Base-by-base conservation (phyloP, 1,140 invertebrate genomes). In the Stegodyphus dumicola region DNA sequence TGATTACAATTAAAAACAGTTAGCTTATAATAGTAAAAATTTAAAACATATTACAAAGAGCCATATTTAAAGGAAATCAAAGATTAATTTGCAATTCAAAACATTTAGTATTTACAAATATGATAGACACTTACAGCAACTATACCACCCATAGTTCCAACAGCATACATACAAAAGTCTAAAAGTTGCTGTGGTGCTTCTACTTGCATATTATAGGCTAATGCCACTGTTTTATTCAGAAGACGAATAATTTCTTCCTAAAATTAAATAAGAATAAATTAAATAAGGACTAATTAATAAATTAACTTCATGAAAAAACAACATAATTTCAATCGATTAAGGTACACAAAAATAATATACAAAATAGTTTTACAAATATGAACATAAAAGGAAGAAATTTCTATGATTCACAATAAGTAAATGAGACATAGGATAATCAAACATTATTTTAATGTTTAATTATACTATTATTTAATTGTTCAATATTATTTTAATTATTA, bases 81-180 rank as follows among this genome's bases (percentile, higher is more conserved):
- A 15, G 56, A 10, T 9, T 10, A 60, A 60, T 60, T 60, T 60
- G 9, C 9, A 10, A 5, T 9, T 60, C 9, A 60, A 60, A 33
- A 33, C 3, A 33, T 33, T 33, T 3, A 33, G 33, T 33, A 33
- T 33, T 33, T 33, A 1, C 75, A 54, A 69, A 76, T 65, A 11
- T 86, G 33, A 53, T 54, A 10, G 77, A 74, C 33, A 88, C 88
- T 88, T 87, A 89, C 88, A 56, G 87, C 86, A 6, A 89, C 88
- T 65, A 89, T 88, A 48, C 88, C 88, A 51, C 88, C 88, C 88
- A 89, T 89, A 53, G 88, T 89, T 54, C 88, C 88, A 7, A 89
- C 88, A 60, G 88, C 88, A 86, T 88, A 89, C 87, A 88, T 88
- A 64, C 88, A 87, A 64, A 89, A 89, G 54, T 89, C 88, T 17